Percentiles rank a stretch among this genome's conserved stretches.
Conservation (phyloP, 2,797 vertebrate genomes). For the Anabas testudineus region DNA sequence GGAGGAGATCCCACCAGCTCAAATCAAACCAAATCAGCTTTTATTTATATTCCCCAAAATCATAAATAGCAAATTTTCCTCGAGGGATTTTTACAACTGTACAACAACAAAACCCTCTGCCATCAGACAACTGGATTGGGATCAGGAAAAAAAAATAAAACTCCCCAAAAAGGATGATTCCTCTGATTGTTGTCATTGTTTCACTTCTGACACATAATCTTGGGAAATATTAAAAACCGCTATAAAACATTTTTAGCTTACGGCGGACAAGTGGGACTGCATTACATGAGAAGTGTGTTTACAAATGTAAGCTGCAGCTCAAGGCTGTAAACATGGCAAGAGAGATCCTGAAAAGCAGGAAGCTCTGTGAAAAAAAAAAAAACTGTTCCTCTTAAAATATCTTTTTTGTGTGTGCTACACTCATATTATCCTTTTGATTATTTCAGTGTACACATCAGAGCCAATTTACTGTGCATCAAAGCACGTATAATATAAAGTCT, state of each 20-base stretch:
- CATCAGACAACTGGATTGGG: too few species aligned
- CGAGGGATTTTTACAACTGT: too few species aligned
- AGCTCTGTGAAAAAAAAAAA: slow-evolving; percentile 7
- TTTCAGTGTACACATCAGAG: slow-evolving; percentile 6
- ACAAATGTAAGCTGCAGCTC: slow-evolving; percentile 48
- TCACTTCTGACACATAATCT: slow-evolving; percentile 53
- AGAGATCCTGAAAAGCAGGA: slow-evolving; percentile 37
- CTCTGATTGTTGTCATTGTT: slow-evolving; percentile 33
- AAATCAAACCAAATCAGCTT: too few species aligned
- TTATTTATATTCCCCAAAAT: too few species aligned
- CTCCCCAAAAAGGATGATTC: slow-evolving; percentile 3
- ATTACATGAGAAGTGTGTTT: slow-evolving; percentile 44
- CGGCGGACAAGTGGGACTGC: slow-evolving; percentile 18
- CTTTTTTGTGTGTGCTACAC: neutral
- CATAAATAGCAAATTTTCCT: too few species aligned
- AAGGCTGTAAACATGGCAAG: slow-evolving; percentile 45
- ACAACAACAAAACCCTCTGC: too few species aligned
- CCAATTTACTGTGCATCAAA: slow-evolving; percentile 20
- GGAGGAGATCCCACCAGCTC: slow-evolving; percentile 28
- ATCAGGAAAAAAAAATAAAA: too few species aligned
- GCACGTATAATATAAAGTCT: neutral
- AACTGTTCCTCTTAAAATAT: neutral
- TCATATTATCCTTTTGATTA: slow-evolving; percentile 13
- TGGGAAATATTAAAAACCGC: slow-evolving; percentile 62
- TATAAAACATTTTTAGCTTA: slow-evolving; percentile 48